Evolutionary conservation across 2,797 vertebrate genomes (phyloP).

Genomic region (Sebastes kiyomatsui): DNA sequence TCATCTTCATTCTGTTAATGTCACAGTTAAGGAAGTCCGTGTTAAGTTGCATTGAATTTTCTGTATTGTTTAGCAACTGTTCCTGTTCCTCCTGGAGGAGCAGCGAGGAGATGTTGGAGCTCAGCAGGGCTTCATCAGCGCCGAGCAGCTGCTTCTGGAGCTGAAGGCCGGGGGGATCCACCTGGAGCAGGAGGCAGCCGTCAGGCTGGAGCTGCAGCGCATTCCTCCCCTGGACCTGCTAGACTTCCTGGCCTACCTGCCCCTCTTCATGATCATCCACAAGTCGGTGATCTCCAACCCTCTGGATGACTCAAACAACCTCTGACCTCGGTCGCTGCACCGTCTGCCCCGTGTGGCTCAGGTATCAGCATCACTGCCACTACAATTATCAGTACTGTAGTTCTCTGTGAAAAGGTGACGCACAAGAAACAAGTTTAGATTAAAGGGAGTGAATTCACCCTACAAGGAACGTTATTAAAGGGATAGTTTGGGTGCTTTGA

Average conservation of each 20-base stretch:
- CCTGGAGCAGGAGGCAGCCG: conserved; percentile 60
- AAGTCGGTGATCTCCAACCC: conserved; percentile 78
- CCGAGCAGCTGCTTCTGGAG: conserved; percentile 80
- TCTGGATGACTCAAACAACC: conserved; percentile 64
- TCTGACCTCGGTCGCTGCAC: conserved; percentile 51
- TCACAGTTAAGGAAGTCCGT: neutral
- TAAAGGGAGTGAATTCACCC: neutral
- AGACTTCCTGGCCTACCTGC: conserved; percentile 81
- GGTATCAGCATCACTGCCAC: neutral
- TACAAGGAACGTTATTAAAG: neutral
- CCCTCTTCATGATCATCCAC: conserved; percentile 82
- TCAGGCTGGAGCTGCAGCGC: conserved; percentile 62
- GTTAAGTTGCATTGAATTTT: no score
- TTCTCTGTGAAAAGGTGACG: neutral
- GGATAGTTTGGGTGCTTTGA: no score
- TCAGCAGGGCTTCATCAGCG: conserved; percentile 68
- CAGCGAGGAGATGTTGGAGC: conserved; percentile 55
- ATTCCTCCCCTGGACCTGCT: conserved; percentile 74
- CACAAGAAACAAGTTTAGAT: neutral
- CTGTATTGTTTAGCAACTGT: conserved; percentile 69
- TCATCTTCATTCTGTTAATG: no score
- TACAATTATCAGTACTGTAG: neutral
- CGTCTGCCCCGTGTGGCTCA: neutral
- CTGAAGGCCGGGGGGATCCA: conserved; percentile 78
- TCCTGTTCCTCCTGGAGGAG: conserved; percentile 83